A percentile compares a stretch with the other conserved stretches of the same genome.
These are phyloP conservation scores for Eupithecia exiguata DNA, from an alignment of 2,888 invertebrate genomes.

Conservation along the genomic window DNA sequence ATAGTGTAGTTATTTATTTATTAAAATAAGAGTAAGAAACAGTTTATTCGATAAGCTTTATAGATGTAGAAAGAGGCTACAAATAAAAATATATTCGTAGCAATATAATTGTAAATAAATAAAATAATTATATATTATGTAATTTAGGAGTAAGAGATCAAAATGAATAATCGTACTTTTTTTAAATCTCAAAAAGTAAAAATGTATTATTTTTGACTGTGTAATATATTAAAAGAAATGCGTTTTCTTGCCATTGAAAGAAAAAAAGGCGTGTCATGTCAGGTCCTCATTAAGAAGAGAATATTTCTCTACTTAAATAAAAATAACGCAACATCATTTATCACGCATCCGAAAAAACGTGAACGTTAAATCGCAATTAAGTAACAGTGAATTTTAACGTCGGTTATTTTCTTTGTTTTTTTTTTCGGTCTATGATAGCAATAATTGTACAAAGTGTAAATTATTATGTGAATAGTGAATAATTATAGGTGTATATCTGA, in stretches of 20 bases:
- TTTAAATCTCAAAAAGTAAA: background rate
- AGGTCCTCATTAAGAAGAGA: background rate
- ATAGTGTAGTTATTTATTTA: slow-evolving; percentile 3
- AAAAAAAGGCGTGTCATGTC: background rate
- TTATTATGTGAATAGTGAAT: background rate
- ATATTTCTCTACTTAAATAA: background rate
- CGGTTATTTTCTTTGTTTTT: background rate
- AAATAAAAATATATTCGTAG: background rate
- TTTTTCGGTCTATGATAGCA: background rate
- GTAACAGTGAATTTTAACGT: background rate
- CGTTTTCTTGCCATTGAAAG: background rate
- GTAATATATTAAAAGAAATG: background rate
- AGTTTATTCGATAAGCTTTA: background rate
- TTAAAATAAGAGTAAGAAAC: background rate
- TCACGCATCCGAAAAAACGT: background rate
- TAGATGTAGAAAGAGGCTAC: background rate
- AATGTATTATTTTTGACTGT: background rate
- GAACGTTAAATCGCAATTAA: background rate
- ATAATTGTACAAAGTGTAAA: slow-evolving; percentile 8
- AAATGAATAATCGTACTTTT: background rate
- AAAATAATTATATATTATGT: background rate
- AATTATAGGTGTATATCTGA: background rate
- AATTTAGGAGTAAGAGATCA: background rate
- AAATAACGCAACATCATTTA: background rate
- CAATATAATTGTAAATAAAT: slow-evolving; percentile 7